Conservation (phyloP, 2,113 vertebrate species). For the Nycticryphes semicollaris region DNA sequence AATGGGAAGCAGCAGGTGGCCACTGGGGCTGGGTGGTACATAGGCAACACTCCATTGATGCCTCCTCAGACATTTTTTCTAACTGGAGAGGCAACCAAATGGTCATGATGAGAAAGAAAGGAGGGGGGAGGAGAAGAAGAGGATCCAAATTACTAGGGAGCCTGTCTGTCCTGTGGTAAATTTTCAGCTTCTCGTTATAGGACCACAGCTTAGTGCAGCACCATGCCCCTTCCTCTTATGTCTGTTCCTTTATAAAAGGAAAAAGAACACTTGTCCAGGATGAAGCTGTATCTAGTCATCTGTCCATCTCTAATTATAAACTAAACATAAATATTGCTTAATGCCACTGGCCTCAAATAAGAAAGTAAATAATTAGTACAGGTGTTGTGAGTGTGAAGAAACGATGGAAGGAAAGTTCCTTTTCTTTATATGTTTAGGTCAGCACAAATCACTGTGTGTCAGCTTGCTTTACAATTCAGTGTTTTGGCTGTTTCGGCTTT, state of each 20-base stretch:
- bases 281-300: background rate
- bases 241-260: background rate
- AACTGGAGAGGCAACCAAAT: accelerated
- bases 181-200: background rate
- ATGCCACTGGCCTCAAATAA: background rate
- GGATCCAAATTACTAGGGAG: background rate
- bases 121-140: background rate
- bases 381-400: background rate
- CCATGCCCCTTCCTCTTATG: background rate
- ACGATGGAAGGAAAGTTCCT: background rate
- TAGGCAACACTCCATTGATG: background rate
- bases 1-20: background rate
- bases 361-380: background rate
- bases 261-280: background rate
- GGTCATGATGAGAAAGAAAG: background rate
- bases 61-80: background rate
- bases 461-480: slow-evolving; percentile 38
- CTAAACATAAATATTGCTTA: background rate
- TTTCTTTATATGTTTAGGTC: background rate
- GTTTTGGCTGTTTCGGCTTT: slow-evolving; percentile 2
- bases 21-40: background rate
- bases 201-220: background rate
- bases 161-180: background rate
- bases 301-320: background rate
- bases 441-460: slow-evolving; percentile 16